Evolutionary conservation across 2,113 vertebrate genomes (phyloP), one percentile per base, ranked within the genome.

Genomic region (Motacilla tschutschensis): DNA sequence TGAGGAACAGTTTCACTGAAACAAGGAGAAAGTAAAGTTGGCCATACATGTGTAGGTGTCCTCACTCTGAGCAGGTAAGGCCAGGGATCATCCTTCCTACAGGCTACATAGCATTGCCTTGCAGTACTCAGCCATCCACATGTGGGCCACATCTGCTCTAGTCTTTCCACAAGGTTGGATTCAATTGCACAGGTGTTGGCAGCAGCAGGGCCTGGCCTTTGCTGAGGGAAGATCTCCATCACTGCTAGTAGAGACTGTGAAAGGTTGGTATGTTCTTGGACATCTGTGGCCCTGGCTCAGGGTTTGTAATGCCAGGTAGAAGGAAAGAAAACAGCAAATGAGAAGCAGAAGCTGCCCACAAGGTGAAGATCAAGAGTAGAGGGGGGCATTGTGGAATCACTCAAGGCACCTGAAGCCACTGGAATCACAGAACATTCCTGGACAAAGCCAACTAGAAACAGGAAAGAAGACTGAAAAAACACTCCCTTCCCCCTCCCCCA

Each of bases 41-140:
- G 33, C 53, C 7, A 0, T 4, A 58, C 7, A 25, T 0, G 0
- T 14, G 0, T 14, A 31, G 13, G 6, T 26, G 2, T 14, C 51
- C 18, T 48, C 26, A 28, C 29, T 54, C 33, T 24, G 24, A 41
- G 33, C 14, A 55, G 46, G 13, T 16, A 7, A 4, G n/a, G 63
- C 54, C 50, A 55, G 31, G 28, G 35, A 40, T 55, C 21, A 38
- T 62, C 36, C 28, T 78, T 60, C 17, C 50, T 76, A 28, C 26
- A 67, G 36, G 15, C 20, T 60, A 35, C 8, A 28, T 0, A 55
- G 36, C 48, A 47, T 10, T 85, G 67, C 26, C 44, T 83, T 44
- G 24, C 46, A 88, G 46, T 36, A 55, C 41, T 44, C 64, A 83
- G 36, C 21, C 55, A 64, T 19, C 24, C 47, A 47, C 46, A 36